phyloP scores from a whole-genome alignment of 2,888 invertebrate species.

The Macaria notata region DNA sequence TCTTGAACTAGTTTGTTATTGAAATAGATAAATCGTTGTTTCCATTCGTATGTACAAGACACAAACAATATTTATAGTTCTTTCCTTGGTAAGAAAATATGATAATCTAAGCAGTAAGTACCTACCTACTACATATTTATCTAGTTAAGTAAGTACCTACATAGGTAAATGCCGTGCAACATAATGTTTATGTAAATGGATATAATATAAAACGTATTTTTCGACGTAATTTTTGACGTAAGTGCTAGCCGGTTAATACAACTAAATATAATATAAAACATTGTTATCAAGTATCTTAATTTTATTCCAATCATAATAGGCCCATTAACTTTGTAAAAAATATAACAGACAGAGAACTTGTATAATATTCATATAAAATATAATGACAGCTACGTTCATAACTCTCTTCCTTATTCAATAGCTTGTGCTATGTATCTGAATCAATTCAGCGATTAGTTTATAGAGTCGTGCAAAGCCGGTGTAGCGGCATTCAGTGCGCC shows the following conservation, averaged over 20 bases:
- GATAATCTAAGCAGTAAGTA: neutral
- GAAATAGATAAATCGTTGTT: constrained; percentile 27
- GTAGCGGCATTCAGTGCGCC: constrained; percentile 51
- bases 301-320: no score
- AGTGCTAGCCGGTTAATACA: no score
- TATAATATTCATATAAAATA: no score
- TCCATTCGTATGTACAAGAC: constrained; percentile 19
- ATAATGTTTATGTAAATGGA: no score
- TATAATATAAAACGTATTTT: no score
- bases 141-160: neutral
- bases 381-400: no score
- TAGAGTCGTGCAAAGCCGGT: constrained; percentile 38
- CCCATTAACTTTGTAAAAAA: no score
- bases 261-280: no score
- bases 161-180: neutral
- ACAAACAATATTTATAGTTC: neutral
- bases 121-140: no score
- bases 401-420: constrained; percentile 5
- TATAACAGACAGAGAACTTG: no score
- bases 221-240: no score
- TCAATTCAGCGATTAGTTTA: constrained; percentile 27
- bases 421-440: constrained; percentile 9
- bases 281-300: no score
- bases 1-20: constrained; percentile 39
- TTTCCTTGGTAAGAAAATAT: neutral